Evolutionary conservation across 1,140 invertebrate species (phyloP).

Genomic region (Copidosoma floridanum): DNA sequence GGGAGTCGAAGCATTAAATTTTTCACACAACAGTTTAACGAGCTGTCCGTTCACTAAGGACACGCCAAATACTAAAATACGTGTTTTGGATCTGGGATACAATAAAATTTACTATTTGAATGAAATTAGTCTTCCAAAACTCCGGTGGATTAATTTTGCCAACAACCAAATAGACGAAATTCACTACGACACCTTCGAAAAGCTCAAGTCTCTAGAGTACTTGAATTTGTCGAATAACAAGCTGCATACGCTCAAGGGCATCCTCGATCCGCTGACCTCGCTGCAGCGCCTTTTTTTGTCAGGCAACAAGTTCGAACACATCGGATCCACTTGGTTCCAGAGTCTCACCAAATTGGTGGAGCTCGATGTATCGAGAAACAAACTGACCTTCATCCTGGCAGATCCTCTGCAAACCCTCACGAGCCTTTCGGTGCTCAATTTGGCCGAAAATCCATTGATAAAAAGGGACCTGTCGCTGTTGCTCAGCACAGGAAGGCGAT

Average conservation of each 20-base stretch:
- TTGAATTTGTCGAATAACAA: constrained; percentile 67
- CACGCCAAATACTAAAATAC: too few species aligned
- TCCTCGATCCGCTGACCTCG: constrained; percentile 60
- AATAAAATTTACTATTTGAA: constrained; percentile 33
- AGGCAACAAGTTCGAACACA: constrained; percentile 63
- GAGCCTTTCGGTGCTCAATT: constrained; percentile 72
- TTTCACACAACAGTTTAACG: too few species aligned
- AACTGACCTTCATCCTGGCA: constrained; percentile 65
- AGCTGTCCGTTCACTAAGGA: too few species aligned
- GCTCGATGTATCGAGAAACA: constrained; percentile 78
- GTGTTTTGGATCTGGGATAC: neutral
- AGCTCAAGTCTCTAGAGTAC: constrained; percentile 49
- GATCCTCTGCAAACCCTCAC: constrained; percentile 72
- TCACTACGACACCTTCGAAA: constrained; percentile 56
- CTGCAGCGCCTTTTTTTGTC: constrained; percentile 72
- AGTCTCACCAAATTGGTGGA: constrained; percentile 69
- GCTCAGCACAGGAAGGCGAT: constrained; percentile 67
- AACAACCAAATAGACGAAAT: constrained; percentile 59
- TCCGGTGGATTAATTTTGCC: constrained; percentile 59
- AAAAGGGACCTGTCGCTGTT: constrained; percentile 64
- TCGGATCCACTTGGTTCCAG: constrained; percentile 63
- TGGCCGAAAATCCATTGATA: constrained; percentile 70
- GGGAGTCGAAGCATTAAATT: too few species aligned
- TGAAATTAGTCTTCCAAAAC: too few species aligned
- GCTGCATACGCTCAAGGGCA: constrained; percentile 60